phyloP scores from a whole-genome alignment of 30 jellyfish, hydroid and myxozoan genomes.

The Nemopilema nomurai region DNA sequence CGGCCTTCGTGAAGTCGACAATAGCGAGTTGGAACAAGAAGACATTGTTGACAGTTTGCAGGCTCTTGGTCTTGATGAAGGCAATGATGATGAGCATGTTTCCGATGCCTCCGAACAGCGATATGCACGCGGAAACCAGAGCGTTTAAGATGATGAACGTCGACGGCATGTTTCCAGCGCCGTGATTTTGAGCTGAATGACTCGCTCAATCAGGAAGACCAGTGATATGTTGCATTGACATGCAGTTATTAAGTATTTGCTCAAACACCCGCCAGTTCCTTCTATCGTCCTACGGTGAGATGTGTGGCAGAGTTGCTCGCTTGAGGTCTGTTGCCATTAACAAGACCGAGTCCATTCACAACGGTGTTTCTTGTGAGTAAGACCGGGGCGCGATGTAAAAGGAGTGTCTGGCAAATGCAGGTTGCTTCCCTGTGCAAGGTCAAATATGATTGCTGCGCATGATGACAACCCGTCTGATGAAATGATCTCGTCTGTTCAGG shows the following conservation, averaged over 20 bases:
- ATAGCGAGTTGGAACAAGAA: constrained; percentile 68
- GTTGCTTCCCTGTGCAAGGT: not conserved
- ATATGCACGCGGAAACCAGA: constrained; percentile 13
- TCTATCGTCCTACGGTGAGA: too few relatives aligned
- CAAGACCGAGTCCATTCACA: not conserved
- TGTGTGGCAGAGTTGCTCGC: too few relatives aligned
- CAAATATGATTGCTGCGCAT: not conserved
- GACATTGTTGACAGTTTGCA: constrained; percentile 73
- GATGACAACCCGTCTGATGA: not conserved
- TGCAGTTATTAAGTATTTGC: not conserved
- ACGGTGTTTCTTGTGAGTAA: not conserved
- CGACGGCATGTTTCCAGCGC: constrained; percentile 46
- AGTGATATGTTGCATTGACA: not conserved
- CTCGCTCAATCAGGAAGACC: not conserved
- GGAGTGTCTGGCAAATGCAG: not conserved
- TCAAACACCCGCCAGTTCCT: not conserved
- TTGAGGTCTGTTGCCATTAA: too few relatives aligned
- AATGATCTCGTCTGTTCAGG: not conserved
- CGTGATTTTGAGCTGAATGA: not conserved
- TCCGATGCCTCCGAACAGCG: constrained; percentile 58
- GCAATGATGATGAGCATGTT: constrained; percentile 48
- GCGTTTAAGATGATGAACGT: constrained; percentile 21
- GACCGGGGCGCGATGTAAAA: not conserved
- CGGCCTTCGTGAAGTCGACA: constrained; percentile 71
- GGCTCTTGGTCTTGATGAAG: constrained; percentile 30